These are phyloP conservation scores for Hiodon tergisus DNA, from an alignment of 2,113 vertebrate species.

Conservation along the genomic window DNA sequence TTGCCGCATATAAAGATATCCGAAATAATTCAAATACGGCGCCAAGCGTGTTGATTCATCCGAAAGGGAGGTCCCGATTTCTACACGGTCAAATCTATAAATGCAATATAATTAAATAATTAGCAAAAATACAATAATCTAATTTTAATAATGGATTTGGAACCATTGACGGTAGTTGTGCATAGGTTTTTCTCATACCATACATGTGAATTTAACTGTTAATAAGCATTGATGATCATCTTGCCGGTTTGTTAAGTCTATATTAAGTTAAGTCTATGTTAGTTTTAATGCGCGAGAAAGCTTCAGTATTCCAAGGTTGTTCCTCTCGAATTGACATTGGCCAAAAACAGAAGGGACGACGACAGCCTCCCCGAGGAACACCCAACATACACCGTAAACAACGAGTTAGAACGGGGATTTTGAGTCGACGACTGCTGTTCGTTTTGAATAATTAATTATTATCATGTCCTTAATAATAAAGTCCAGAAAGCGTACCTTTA, in stretches of 20 bases:
- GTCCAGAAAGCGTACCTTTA: neutral
- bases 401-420: neutral
- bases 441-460: slow-evolving; percentile 3
- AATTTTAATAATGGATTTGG: too few species aligned
- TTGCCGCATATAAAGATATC: slow-evolving; percentile 18
- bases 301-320: slow-evolving; percentile 5
- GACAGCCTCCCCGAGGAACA: neutral
- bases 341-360: neutral
- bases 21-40: slow-evolving; percentile 9
- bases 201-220: too few species aligned
- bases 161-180: too few species aligned
- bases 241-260: neutral
- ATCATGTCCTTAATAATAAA: neutral
- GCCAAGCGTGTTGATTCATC: neutral
- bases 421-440: neutral
- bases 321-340: slow-evolving; percentile 2
- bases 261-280: neutral
- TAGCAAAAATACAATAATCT: neutral
- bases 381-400: neutral
- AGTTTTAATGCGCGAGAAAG: neutral
- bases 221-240: neutral
- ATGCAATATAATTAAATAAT: neutral
- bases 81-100: neutral
- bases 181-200: too few species aligned
- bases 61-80: neutral